Conservation (phyloP, 2,888 invertebrate species). For the Cartodere bifasciata region DNA sequence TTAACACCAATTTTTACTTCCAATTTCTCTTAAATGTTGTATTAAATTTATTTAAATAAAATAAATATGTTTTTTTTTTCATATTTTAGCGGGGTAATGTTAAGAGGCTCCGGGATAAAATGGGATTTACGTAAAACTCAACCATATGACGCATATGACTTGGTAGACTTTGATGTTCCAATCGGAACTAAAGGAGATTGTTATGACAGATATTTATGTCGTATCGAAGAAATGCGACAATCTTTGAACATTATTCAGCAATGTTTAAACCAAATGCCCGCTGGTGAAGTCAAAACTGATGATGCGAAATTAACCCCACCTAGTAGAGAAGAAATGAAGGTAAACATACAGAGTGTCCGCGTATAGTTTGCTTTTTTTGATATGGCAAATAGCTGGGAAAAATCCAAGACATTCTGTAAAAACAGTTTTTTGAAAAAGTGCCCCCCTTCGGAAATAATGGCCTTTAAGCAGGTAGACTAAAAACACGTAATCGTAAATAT, state of each 20-base stretch:
- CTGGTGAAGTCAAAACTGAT: slow-evolving; percentile 87
- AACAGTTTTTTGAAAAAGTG: too few relatives aligned
- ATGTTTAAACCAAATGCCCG: slow-evolving; percentile 95
- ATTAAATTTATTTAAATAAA: too few relatives aligned
- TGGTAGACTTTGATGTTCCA: slow-evolving; percentile 93
- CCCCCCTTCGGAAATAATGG: too few relatives aligned
- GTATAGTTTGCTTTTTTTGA: neutral
- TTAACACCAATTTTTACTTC: too few relatives aligned
- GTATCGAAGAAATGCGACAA: slow-evolving; percentile 92
- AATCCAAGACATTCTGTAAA: too few relatives aligned
- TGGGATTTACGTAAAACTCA: slow-evolving; percentile 95
- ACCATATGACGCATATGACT: slow-evolving; percentile 93
- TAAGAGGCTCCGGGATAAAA: slow-evolving; percentile 95
- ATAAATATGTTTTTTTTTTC: too few relatives aligned
- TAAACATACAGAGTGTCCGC: slow-evolving; percentile 26
- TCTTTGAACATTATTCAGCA: slow-evolving; percentile 89
- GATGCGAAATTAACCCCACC: slow-evolving; percentile 92
- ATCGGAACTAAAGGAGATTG: slow-evolving; percentile 93
- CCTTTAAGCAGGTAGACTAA: too few relatives aligned
- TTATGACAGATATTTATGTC: slow-evolving; percentile 90
- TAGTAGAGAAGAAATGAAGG: slow-evolving; percentile 91
- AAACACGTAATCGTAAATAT: too few relatives aligned
- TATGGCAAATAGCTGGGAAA: neutral
- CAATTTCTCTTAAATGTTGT: too few relatives aligned
- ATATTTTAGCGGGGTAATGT: slow-evolving; percentile 91